These are phyloP conservation scores for Microplitis demolitor DNA, from an alignment of 1,140 invertebrate genomes.

Conservation along the genomic window DNA sequence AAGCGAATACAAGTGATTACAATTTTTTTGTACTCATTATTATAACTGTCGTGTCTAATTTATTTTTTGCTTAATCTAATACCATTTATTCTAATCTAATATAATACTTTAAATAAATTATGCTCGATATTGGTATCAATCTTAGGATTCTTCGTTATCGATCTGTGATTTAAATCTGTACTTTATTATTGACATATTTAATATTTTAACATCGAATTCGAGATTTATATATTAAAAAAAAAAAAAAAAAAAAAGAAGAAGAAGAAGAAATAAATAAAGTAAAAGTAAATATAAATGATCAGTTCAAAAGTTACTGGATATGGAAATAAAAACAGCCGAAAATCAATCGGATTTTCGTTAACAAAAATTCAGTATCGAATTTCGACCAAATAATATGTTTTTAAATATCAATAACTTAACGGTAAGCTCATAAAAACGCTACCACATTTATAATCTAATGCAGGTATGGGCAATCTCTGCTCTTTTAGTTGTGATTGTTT, in stretches of 20 bases:
- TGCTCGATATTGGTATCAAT: not conserved
- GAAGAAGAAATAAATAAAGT: not conserved
- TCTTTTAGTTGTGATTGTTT: too few relatives aligned
- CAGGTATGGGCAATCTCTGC: too few relatives aligned
- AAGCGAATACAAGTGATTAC: slow-evolving; percentile 36
- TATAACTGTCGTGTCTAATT: not conserved
- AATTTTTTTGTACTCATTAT: not conserved
- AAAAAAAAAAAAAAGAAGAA: not conserved
- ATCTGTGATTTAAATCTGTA: slow-evolving; percentile 26
- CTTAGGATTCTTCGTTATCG: not conserved
- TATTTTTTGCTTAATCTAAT: not conserved
- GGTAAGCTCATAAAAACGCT: slow-evolving; percentile 53
- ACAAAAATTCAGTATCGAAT: slow-evolving; percentile 24
- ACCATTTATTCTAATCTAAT: not conserved
- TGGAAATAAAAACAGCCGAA: not conserved
- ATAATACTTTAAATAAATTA: not conserved
- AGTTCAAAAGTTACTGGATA: not conserved
- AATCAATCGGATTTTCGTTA: not conserved
- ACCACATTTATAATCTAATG: too few relatives aligned
- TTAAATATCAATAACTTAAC: slow-evolving; percentile 64
- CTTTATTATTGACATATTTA: slow-evolving; percentile 10
- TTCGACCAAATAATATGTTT: slow-evolving; percentile 56
- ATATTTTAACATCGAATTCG: slow-evolving; percentile 25
- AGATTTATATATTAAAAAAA: slow-evolving; percentile 35
- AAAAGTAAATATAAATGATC: not conserved